These are phyloP conservation scores for Diprion similis DNA, from an alignment of 1,140 invertebrate genomes.

Conservation along the genomic window DNA sequence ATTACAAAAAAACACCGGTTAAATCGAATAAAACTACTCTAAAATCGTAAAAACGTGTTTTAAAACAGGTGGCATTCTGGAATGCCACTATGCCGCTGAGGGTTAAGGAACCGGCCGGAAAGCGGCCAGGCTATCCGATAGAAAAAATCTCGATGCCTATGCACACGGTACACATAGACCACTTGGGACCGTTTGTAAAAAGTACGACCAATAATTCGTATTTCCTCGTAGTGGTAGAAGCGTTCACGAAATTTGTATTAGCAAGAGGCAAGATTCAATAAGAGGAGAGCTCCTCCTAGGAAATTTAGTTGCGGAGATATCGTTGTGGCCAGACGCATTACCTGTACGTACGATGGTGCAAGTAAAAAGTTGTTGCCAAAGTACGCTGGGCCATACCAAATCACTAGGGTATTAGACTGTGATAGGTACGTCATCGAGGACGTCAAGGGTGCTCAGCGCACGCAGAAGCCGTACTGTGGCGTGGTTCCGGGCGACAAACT, in stretches of 20 bases:
- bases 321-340: neutral
- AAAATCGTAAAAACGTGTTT: too few species aligned
- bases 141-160: constrained; percentile 40
- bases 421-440: constrained; percentile 32
- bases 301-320: neutral
- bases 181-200: constrained; percentile 37
- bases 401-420: constrained; percentile 30
- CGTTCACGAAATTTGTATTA: constrained; percentile 36
- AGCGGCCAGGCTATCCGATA: constrained; percentile 41
- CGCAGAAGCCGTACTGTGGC: constrained; percentile 19
- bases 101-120: constrained; percentile 29
- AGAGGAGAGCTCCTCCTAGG: too few species aligned
- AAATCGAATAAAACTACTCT: too few species aligned
- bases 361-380: constrained; percentile 21
- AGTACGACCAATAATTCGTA: constrained; percentile 22
- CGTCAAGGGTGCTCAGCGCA: constrained; percentile 24
- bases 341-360: neutral
- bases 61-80: too few species aligned
- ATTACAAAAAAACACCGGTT: too few species aligned
- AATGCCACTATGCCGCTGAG: too few species aligned
- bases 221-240: constrained; percentile 37
- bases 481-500: constrained; percentile 15
- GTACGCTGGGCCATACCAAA: constrained; percentile 29
- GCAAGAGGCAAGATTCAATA: constrained; percentile 10
- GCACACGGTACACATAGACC: constrained; percentile 40